Percentiles rank a stretch among this genome's conserved stretches.
Evolutionary conservation across 2,888 invertebrate species (phyloP).

Genomic region (Acheta domesticus): DNA sequence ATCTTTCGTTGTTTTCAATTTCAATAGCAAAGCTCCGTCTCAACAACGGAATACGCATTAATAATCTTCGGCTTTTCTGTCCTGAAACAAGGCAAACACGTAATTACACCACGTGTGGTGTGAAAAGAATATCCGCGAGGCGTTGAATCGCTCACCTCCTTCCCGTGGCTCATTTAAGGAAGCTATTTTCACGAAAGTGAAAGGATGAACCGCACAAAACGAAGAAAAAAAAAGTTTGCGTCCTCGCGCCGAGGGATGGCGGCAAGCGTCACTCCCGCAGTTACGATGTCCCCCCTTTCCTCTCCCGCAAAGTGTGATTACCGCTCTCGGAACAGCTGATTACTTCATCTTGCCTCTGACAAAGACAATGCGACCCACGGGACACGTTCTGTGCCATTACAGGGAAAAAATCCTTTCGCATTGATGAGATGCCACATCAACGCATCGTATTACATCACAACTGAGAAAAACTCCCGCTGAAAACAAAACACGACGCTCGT

Average conservation of each 20-base stretch:
- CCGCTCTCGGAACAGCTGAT: background rate
- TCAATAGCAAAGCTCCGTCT: too few species aligned
- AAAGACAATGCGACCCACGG: constrained; percentile 9
- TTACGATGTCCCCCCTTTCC: background rate
- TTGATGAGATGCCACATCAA: constrained; percentile 18
- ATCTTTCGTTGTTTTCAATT: too few species aligned
- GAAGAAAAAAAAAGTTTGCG: background rate
- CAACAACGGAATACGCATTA: too few species aligned
- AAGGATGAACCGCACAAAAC: background rate
- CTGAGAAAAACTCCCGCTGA: constrained; percentile 6
- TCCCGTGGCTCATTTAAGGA: background rate
- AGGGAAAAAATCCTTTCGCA: background rate
- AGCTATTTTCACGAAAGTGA: background rate
- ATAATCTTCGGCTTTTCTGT: too few species aligned
- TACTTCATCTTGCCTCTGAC: background rate
- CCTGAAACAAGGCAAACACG: too few species aligned
- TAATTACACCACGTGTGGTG: too few species aligned
- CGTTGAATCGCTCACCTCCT: background rate
- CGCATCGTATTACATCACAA: constrained; percentile 1
- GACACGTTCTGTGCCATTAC: background rate
- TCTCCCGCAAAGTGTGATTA: background rate
- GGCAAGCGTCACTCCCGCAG: background rate
- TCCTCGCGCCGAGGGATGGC: too few species aligned
- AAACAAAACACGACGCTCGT: background rate
- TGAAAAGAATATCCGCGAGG: background rate